Evolutionary conservation across 2,113 vertebrate species (phyloP).

Genomic region (Ceyx cyanopectus): DNA sequence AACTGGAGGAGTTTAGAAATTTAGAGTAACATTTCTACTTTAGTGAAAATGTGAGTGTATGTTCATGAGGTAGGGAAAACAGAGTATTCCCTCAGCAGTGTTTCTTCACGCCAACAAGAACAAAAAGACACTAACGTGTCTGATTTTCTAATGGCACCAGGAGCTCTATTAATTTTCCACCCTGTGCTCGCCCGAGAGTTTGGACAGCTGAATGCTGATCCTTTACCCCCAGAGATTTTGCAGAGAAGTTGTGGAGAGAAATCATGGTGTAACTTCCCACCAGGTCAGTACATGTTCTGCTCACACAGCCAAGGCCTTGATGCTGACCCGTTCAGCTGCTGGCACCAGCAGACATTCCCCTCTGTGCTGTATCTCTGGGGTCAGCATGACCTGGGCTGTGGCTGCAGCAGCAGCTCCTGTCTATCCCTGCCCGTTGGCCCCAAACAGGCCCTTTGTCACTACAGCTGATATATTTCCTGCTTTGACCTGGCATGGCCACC

Average conservation of each 20-base stretch:
- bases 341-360: accelerated
- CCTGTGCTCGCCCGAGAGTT: background rate
- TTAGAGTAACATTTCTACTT: background rate
- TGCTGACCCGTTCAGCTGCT: background rate
- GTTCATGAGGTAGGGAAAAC: background rate
- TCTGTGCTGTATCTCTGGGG: background rate
- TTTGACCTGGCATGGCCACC: background rate
- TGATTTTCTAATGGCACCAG: background rate
- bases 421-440: background rate
- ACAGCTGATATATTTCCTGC: background rate
- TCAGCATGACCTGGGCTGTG: background rate
- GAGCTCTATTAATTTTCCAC: background rate
- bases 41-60: background rate
- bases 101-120: background rate
- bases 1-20: background rate
- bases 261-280: background rate
- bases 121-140: background rate
- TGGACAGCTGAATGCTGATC: background rate
- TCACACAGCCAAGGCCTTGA: background rate
- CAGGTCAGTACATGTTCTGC: background rate
- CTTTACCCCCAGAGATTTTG: background rate
- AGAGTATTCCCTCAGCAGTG: accelerated
- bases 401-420: background rate
- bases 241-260: background rate
- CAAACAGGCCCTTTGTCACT: background rate